Evolutionary conservation across 2,113 vertebrate species (phyloP), one percentile per base, ranked within the genome.

Genomic region (Notothenia rossii): DNA sequence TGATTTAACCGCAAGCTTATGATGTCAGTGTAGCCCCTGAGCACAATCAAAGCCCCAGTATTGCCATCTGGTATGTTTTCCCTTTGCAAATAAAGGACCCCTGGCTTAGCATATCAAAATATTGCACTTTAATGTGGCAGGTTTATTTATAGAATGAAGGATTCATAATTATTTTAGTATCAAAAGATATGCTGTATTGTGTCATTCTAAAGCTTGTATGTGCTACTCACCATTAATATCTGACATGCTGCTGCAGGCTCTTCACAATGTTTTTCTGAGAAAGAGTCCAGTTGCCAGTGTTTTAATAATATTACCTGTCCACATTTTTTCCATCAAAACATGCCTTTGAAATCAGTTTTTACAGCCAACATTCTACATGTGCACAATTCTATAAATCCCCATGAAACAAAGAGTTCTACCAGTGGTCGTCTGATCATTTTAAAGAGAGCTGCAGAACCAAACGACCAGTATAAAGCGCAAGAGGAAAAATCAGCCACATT

Each of bases 91-190:
- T 80, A 85, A 85, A 82, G 65, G 77, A 73, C 75, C 62, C 59
- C 55, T 72, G 82, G 49, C 72, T 79, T 78, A 67, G 74, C 77
- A 64, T 77, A 75, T 86, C 70, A 86, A 86, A 87, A 88, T 66
- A 66, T 59, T 83, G 25, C 29, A 45, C 65, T 82, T 82, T 63
- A 75, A 78, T 70, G 66, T 68, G 75, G 79, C 75, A 82, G 73
- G 56, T 77, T 78, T 90, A 90, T 91, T 89, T 86, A 79, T 82
- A 77, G 82, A 73, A 66, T 1, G 49, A 59, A 75, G 43, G 53
- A 75, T 88, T 84, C 86, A 64, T 73, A 80, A 88, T 93, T 84
- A 88, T 88, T 91, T 91, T 73, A 63, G 68, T 70, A 89, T 87
- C 73, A 93, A 79, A 91, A 77, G 67, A 71, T 72, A 78, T 25